Conservation (phyloP, 2,888 invertebrate species). For the Athalia rosae region DNA sequence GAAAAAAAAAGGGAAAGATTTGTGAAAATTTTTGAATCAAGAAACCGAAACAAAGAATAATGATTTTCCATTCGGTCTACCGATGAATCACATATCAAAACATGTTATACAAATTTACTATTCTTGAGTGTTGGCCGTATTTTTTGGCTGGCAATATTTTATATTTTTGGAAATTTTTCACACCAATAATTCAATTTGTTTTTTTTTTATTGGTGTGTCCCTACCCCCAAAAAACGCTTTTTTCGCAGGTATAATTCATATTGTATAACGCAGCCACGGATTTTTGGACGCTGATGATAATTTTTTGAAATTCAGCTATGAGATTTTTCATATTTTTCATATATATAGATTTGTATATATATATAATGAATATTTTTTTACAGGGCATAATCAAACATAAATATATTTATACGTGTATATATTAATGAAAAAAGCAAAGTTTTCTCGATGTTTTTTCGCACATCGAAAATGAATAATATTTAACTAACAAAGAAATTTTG, state of each 20-base stretch:
- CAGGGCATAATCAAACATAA: conserved; percentile 57
- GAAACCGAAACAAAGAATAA: neutral
- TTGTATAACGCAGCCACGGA: conserved; percentile 67
- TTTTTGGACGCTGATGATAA: conserved; percentile 71
- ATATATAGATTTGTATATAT: neutral
- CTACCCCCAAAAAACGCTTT: conserved; percentile 58
- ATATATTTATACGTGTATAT: neutral
- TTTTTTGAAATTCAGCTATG: conserved; percentile 70
- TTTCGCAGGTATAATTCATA: conserved; percentile 66
- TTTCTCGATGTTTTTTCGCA: neutral
- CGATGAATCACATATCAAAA: neutral
- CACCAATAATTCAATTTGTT: conserved; percentile 52
- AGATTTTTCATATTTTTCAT: conserved; percentile 52
- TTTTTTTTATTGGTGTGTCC: conserved; percentile 51
- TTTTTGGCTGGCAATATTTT: conserved; percentile 73
- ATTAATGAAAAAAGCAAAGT: neutral
- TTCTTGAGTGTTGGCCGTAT: conserved; percentile 25
- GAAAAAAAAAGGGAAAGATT: neutral
- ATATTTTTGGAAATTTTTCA: conserved; percentile 73
- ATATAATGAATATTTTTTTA: conserved; percentile 53
- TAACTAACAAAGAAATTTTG: conserved; percentile 22
- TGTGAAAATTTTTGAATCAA: neutral
- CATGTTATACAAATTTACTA: neutral
- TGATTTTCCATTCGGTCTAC: conserved; percentile 39
- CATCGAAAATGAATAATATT: neutral